These are phyloP conservation scores for Patella pellucida DNA, from an alignment of 2,888 invertebrate genomes.

Conservation along the genomic window DNA sequence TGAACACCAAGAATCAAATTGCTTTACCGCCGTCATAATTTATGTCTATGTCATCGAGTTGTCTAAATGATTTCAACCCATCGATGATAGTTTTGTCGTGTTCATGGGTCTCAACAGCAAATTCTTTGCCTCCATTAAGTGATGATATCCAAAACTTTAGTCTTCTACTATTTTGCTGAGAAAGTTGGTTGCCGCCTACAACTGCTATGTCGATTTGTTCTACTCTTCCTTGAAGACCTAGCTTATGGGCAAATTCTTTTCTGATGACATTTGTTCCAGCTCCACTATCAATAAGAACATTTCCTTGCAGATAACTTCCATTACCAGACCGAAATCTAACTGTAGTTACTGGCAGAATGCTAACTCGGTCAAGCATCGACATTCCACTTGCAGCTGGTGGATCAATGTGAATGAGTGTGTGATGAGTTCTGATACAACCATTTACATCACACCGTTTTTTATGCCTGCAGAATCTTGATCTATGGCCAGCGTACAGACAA, in stretches of 20 bases:
- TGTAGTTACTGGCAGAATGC: slow-evolving; percentile 17
- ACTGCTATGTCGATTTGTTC: slow-evolving; percentile 11
- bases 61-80: too few species aligned
- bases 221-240: slow-evolving; percentile 20
- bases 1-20: slow-evolving; percentile 25
- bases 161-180: slow-evolving; percentile 6
- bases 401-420: slow-evolving; percentile 16
- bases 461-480: slow-evolving; percentile 7
- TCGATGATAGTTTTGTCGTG: slow-evolving; percentile 24
- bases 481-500: slow-evolving; percentile 8
- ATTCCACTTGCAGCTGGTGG: slow-evolving; percentile 8
- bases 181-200: slow-evolving; percentile 1
- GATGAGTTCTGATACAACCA: slow-evolving; percentile 19
- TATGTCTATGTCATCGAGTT: neutral
- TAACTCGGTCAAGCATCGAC: slow-evolving; percentile 15
- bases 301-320: slow-evolving; percentile 20
- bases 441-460: slow-evolving; percentile 12
- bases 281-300: slow-evolving; percentile 22
- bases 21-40: neutral
- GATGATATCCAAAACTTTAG: slow-evolving; percentile 19
- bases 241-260: slow-evolving; percentile 19
- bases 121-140: slow-evolving; percentile 17
- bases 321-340: slow-evolving; percentile 15
- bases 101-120: slow-evolving; percentile 23
- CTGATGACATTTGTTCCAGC: slow-evolving; percentile 24